Evolutionary conservation across 2,888 invertebrate species (phyloP).

Genomic region (Ophraella communa): DNA sequence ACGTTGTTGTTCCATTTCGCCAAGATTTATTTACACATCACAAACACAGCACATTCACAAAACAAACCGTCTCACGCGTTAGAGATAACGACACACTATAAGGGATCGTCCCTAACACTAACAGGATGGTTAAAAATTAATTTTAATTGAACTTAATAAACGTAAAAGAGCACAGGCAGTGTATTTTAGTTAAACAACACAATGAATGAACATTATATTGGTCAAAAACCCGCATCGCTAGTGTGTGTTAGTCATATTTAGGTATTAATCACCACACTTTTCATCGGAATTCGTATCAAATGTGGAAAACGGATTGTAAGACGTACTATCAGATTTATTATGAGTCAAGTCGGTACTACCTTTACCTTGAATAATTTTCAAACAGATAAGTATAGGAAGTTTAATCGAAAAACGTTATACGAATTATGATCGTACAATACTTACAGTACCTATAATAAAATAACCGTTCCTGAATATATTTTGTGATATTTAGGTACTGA

Average conservation of each 20-base stretch:
- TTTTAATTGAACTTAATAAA: slow-evolving; percentile 57
- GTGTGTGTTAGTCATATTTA: slow-evolving; percentile 42
- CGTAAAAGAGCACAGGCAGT: slow-evolving; percentile 33
- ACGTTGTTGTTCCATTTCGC: slow-evolving; percentile 42
- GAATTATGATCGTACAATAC: background rate
- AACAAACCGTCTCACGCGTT: slow-evolving; percentile 11
- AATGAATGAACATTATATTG: slow-evolving; percentile 34
- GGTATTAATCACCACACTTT: slow-evolving; percentile 42
- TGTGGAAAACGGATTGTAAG: slow-evolving; percentile 29
- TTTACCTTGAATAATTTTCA: slow-evolving; percentile 24
- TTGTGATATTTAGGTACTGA: background rate
- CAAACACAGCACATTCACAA: slow-evolving; percentile 27
- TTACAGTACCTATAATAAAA: too few relatives aligned
- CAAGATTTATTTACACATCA: slow-evolving; percentile 25
- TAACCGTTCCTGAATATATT: background rate
- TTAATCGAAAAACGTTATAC: background rate
- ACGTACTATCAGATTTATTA: slow-evolving; percentile 24
- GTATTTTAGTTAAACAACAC: slow-evolving; percentile 36
- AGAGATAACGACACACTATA: slow-evolving; percentile 2
- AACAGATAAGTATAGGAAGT: background rate
- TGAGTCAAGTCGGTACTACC: slow-evolving; percentile 32
- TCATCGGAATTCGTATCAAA: slow-evolving; percentile 35
- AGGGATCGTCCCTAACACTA: slow-evolving; percentile 47
- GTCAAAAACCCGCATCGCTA: slow-evolving; percentile 44
- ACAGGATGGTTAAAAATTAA: slow-evolving; percentile 60